Base-by-base conservation (phyloP, 2,113 vertebrate genomes). In the Hepsetus odoe region DNA sequence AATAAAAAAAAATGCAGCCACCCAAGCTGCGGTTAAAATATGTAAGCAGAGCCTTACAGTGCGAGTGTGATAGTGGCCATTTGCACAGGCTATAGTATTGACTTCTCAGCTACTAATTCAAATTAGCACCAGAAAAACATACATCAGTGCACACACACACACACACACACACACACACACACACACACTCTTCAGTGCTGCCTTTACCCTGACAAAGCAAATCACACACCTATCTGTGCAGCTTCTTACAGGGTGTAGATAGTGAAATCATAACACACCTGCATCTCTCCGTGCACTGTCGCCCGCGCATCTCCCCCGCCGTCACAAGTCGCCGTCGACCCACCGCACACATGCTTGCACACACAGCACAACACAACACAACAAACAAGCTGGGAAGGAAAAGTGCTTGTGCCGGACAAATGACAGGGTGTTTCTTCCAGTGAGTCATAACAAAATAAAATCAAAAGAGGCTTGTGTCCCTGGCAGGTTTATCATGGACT, bases 371-470 rank as follows among this genome's bases (percentile, higher is more conserved):
- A 35, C 33, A 33, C n/a, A 84, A 11, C 30, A 82, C 66, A 76
- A 86, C 82, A 81, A 77, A 62, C 58, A 88, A 72, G 85, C 78
- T 4, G 46, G 80, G 68, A 76, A 68, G 77, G 76, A 85, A 28
- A 79, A 72, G 65, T 79, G 69, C 44, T 66, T 83, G 81, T 61
- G 14, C 66, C 75, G 46, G 83, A 85, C 71, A 78, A 82, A 79
- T 69, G 77, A 32, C 82, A 32, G 86, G 83, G 86, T 79, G 86
- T 84, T 89, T 88, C 66, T 90, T 83, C 88, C 71, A 46, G 71
- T 80, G 81, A 93, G 91, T 91, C 90, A 93, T 88, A 93, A 93
- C 90, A 93, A 89, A 87, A 83, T 80, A 67, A 84, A 87, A 89
- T 89, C 86, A 86, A 87, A 77, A 79, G 53, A 76, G 64, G 64